A percentile compares a stretch with the other conserved stretches of the same genome.
phyloP scores from a whole-genome alignment of 2,113 vertebrate genomes.

The Ramphastos sulfuratus region DNA sequence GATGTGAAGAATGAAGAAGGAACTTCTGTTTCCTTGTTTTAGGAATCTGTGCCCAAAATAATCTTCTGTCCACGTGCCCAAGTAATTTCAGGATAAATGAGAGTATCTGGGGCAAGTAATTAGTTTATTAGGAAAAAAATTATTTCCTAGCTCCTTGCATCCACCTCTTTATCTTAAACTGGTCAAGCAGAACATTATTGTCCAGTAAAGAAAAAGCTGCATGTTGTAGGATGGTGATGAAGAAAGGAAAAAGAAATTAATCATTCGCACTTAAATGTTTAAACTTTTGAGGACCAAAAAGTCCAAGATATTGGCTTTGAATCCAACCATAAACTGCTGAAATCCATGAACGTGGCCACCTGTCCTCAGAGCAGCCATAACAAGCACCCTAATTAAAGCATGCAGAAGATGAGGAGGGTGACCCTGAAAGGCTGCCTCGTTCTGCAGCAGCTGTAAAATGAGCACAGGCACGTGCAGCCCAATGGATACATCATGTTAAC shows the following conservation, averaged over 20 bases:
- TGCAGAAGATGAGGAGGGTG: neutral
- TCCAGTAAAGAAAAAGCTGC: neutral
- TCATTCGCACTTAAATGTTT: neutral
- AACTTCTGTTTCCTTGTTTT: neutral
- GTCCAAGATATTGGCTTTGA: neutral
- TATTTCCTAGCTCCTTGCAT: neutral
- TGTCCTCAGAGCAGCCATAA: neutral
- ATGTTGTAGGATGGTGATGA: accelerated
- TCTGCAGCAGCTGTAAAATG: neutral
- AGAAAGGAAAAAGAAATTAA: neutral
- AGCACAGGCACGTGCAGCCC: neutral
- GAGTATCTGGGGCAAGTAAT: neutral
- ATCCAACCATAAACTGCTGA: neutral
- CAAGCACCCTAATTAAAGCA: neutral
- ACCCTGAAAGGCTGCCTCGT: neutral
- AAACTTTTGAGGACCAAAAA: neutral
- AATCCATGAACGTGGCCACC: neutral
- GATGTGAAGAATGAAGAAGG: neutral
- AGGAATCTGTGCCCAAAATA: neutral
- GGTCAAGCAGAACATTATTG: neutral
- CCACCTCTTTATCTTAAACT: neutral
- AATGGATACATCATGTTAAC: neutral
- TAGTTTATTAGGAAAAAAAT: neutral
- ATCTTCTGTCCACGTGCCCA: neutral
- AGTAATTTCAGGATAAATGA: neutral